Evolutionary conservation across 2,888 invertebrate genomes (phyloP).

Genomic region (Sclerodermus sp.): DNA sequence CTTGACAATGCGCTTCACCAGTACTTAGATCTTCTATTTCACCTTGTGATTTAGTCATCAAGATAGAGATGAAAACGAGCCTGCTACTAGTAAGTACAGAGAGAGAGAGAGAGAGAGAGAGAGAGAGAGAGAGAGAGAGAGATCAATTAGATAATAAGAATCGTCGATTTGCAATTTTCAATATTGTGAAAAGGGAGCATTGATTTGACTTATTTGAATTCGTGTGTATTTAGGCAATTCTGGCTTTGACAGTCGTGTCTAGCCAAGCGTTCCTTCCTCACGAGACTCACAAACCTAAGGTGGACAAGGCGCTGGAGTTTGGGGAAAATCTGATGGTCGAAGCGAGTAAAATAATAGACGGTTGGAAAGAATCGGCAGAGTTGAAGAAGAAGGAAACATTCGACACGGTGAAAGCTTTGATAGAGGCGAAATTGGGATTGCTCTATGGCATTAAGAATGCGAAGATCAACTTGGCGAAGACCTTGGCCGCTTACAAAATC

Average conservation of each 20-base stretch:
- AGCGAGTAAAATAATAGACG: conserved; percentile 2
- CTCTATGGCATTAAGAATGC: conserved; percentile 11
- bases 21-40: too few species aligned
- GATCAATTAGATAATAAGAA: too few species aligned
- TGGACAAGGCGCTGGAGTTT: neutral
- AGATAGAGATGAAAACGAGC: too few species aligned
- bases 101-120: too few species aligned
- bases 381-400: neutral
- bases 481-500: neutral
- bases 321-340: conserved; percentile 11
- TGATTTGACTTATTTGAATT: too few species aligned
- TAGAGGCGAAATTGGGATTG: conserved; percentile 7
- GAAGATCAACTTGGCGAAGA: conserved; percentile 10
- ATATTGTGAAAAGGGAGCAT: too few species aligned
- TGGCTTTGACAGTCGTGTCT: neutral
- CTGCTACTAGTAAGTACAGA: too few species aligned
- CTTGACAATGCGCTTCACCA: too few species aligned
- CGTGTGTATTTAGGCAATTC: too few species aligned
- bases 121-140: too few species aligned
- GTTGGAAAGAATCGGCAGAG: conserved; percentile 13
- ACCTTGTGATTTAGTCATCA: too few species aligned
- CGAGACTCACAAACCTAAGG: neutral
- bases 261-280: neutral
- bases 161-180: too few species aligned
- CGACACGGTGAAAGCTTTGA: neutral